These are phyloP conservation scores for Pycnomerus fuliginosus DNA, from an alignment of 2,888 invertebrate species.

Conservation along the genomic window DNA sequence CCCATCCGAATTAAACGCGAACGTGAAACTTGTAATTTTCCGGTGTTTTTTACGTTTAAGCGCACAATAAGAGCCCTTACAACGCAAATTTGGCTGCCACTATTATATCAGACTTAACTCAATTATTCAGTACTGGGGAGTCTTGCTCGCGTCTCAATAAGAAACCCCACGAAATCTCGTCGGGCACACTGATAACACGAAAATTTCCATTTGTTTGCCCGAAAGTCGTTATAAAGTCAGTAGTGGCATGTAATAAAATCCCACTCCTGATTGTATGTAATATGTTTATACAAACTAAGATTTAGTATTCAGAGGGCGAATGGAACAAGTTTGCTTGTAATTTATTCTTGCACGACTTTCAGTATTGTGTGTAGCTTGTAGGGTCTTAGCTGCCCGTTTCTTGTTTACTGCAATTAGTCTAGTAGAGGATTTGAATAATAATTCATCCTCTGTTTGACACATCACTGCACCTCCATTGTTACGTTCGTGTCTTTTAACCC, in stretches of 20 bases:
- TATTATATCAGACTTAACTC: too few species aligned
- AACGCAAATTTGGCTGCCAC: too few species aligned
- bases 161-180: constrained; percentile 1
- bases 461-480: constrained; percentile 40
- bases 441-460: constrained; percentile 48
- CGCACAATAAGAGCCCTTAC: too few species aligned
- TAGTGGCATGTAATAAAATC: constrained; percentile 44
- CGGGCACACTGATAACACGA: constrained; percentile 34
- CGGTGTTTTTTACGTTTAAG: too few species aligned
- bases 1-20: too few species aligned
- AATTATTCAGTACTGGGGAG: too few species aligned
- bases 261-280: constrained; percentile 46
- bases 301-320: constrained; percentile 46
- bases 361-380: constrained; percentile 29
- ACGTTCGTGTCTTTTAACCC: constrained; percentile 24
- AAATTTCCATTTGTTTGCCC: constrained; percentile 36
- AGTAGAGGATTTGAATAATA: constrained; percentile 47
- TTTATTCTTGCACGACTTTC: constrained; percentile 49
- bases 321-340: constrained; percentile 46
- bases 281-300: constrained; percentile 50
- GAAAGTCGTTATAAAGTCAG: constrained; percentile 46
- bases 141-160: constrained; percentile 4
- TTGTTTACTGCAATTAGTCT: constrained; percentile 50
- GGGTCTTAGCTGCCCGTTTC: constrained; percentile 44
- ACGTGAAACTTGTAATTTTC: too few species aligned